phyloP scores from a whole-genome alignment of 2,797 vertebrate species.

The Danio aesculapii region DNA sequence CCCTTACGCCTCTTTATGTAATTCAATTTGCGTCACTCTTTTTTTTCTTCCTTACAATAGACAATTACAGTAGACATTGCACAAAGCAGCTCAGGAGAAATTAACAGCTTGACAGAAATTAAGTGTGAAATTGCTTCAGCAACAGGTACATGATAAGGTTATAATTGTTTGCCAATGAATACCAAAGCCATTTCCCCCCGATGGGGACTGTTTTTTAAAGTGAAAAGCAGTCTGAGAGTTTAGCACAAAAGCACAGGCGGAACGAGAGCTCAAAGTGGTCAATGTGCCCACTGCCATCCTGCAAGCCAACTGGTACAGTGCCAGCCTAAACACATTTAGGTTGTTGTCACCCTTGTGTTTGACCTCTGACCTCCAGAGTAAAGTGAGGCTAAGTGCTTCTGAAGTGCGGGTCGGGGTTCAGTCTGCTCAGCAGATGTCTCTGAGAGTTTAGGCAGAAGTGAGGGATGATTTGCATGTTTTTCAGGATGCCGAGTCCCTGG shows the following conservation, averaged over 20 bases:
- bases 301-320: slow-evolving; percentile 40
- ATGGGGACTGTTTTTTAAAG: slow-evolving; percentile 13
- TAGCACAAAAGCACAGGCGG: neutral
- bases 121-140: slow-evolving; percentile 60
- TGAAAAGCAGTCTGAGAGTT: slow-evolving; percentile 17
- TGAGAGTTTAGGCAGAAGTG: slow-evolving; percentile 28
- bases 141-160: slow-evolving; percentile 55
- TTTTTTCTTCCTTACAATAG: slow-evolving; percentile 32
- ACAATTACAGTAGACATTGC: slow-evolving; percentile 52
- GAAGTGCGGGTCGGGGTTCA: slow-evolving; percentile 36
- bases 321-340: slow-evolving; percentile 44
- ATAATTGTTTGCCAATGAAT: slow-evolving; percentile 51
- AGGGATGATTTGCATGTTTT: slow-evolving; percentile 39
- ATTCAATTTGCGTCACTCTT: slow-evolving; percentile 47
- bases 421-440: slow-evolving; percentile 40
- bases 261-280: slow-evolving; percentile 11
- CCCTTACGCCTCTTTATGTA: slow-evolving; percentile 38
- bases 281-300: slow-evolving; percentile 30
- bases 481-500: neutral
- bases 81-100: slow-evolving; percentile 53
- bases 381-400: slow-evolving; percentile 52
- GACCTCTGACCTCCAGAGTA: slow-evolving; percentile 53
- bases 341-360: slow-evolving; percentile 45
- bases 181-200: neutral
- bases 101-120: slow-evolving; percentile 60